These are phyloP conservation scores for Porites rus DNA, from an alignment of 92 coral and sea anemone genomes.

Conservation along the genomic window DNA sequence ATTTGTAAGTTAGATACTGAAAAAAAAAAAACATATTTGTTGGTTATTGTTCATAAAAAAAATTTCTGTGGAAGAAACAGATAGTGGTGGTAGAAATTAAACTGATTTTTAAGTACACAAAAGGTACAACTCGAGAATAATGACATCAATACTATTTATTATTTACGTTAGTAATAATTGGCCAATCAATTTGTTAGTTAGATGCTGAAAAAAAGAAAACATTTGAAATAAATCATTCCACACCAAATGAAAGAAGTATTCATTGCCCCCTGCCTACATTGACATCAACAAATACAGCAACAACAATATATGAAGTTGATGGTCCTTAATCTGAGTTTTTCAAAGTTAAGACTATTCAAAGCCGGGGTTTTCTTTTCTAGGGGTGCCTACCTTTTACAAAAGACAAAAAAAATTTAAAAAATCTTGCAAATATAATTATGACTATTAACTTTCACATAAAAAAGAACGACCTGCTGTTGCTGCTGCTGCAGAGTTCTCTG, in stretches of 20 bases:
- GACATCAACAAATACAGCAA: constrained; percentile 7
- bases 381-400: no score
- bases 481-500: no score
- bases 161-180: no score
- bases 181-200: no score
- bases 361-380: constrained; percentile 2
- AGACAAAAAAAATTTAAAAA: no score
- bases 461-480: no score
- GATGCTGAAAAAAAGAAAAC: constrained; percentile 1
- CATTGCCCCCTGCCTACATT: constrained; percentile 8
- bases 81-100: neutral
- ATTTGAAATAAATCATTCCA: constrained; percentile 19
- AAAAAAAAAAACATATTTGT: constrained; percentile 18
- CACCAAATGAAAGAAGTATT: constrained; percentile 11
- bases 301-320: neutral
- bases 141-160: no score
- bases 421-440: no score
- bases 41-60: no score
- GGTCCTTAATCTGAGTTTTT: no score
- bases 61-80: neutral
- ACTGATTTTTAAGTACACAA: constrained; percentile 25
- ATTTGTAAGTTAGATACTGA: neutral
- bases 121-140: neutral
- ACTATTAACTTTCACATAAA: no score
- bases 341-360: neutral